Base-by-base conservation (phyloP, 2,113 vertebrate species). In the Galemys pyrenaicus region DNA sequence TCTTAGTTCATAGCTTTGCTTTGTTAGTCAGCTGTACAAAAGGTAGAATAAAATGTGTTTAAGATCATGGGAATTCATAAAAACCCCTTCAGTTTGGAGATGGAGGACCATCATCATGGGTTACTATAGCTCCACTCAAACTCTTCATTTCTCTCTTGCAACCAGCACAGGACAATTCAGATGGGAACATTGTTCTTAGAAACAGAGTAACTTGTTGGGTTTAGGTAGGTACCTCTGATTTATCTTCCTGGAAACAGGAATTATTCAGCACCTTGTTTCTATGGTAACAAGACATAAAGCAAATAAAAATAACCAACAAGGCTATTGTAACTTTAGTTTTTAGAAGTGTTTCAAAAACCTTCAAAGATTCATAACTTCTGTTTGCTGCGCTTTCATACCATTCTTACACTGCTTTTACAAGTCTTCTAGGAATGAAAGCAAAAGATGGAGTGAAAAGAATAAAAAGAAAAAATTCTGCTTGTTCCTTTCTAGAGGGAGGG, bases 271-370 rank as follows among this genome's bases (percentile, higher is more conserved):
- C 78, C 44, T 92, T 82, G 92, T 64, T 96, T 22, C 92, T 90
- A 88, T 95, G 91, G 82, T 71, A 97, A 95, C 51, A 77, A 74
- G 41, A 82, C 67, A 64, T 71, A 89, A 90, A 78, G 74, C 51
- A 92, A 97, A 92, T 96, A 92, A 93, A 96, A 96, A 87, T 87
- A 94, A 82, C 35, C 35, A 62, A 74, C 28, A 74, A 83, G 30
- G 1, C 51, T 73, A 67, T 92, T 95, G 32, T 70, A 78, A 86
- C 60, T 91, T 95, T 77, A 22, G 77, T 83, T 79, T 75, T 64
- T 20, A 82, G 88, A 94, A 92, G 32, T 83, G 19, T 70, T 94
- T 88, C n/a, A 64, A 67, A 78, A 65, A 9, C 13, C 58, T 78
- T 94, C 87, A 77, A 96, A 83, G 80, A 71, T 62, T 37, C 54